phyloP scores from a whole-genome alignment of 2,113 vertebrate species.

The Hyperoodon ampullatus region DNA sequence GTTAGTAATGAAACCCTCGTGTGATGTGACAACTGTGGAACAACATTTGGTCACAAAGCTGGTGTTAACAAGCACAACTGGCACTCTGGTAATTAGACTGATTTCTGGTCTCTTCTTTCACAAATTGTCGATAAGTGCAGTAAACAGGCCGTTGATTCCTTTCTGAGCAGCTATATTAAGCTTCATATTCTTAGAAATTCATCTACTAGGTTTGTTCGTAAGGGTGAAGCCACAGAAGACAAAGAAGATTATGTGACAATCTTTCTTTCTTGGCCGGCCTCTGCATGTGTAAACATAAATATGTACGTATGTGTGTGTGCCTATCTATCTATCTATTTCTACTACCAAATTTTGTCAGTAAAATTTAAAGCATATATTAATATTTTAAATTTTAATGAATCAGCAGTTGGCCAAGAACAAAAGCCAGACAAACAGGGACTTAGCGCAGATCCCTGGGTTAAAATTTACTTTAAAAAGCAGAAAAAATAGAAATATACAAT shows the following conservation, averaged over 20 bases:
- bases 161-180: constrained; percentile 83
- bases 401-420: neutral
- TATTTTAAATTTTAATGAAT: constrained; percentile 47
- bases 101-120: constrained; percentile 87
- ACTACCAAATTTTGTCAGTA: neutral
- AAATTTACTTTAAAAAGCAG: neutral
- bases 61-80: constrained; percentile 90
- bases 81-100: constrained; percentile 88
- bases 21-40: constrained; percentile 88
- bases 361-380: constrained; percentile 2
- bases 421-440: neutral
- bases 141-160: constrained; percentile 85
- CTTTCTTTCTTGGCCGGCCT: constrained; percentile 4
- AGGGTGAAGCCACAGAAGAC: neutral
- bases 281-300: neutral
- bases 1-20: constrained; percentile 88
- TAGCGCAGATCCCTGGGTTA: neutral
- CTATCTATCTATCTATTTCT: neutral
- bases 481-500: neutral
- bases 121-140: constrained; percentile 89
- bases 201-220: constrained; percentile 12
- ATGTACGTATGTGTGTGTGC: neutral
- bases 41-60: constrained; percentile 89
- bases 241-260: constrained; percentile 4
- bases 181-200: constrained; percentile 80